Base-by-base conservation (phyloP, 2,797 vertebrate species). In the Nasua narica region DNA sequence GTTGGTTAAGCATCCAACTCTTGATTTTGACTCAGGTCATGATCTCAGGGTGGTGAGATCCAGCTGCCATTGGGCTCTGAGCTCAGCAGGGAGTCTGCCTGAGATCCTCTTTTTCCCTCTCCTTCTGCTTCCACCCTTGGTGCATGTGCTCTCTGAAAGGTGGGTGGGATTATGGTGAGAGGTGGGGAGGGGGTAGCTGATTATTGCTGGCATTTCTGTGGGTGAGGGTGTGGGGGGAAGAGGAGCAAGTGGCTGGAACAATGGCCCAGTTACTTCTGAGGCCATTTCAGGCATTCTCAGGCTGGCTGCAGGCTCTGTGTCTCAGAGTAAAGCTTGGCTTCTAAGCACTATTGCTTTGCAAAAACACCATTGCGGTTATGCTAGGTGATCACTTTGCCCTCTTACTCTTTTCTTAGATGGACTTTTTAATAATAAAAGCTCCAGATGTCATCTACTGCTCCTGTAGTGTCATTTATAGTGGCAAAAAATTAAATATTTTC, bases 341-440 rank as follows among this genome's bases (percentile, higher is more conserved):
- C 48, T 72, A 56, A 85, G 37, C n/a, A 48, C 43, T 32, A 35
- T 19, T 76, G 5, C 67, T 94, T 83, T 10, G 37, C 19, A 78
- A 78, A 78, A 93, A 48, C 12, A 82, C 46, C 25, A 72, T 9
- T 56, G 62, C 76, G 54, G 18, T 40, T 87, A 15, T 70, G 25
- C 18, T 32, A 6, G n/a, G n/a, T 76, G 23, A 92, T 19, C 78
- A 48, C 40, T 90, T 91, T 87, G 62, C 5, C 18, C 37, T 62
- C 60, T 87, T 81, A 14, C 19, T 81, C 11, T 90, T 89, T 84
- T 77, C 43, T 37, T n/a, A 6, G 74, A 15, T 88, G 37, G 21
- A 83, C 10, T 81, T 91, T 91, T 90, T 50, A 94, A 90, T 65
- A 83, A 78, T 14, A 16, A 79, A 94, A 95, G 23, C 21, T 77